A percentile compares a stretch with the other conserved stretches of the same genome.
These are phyloP conservation scores for Toxostoma redivivum DNA, from an alignment of 2,113 vertebrate species.

Conservation along the genomic window DNA sequence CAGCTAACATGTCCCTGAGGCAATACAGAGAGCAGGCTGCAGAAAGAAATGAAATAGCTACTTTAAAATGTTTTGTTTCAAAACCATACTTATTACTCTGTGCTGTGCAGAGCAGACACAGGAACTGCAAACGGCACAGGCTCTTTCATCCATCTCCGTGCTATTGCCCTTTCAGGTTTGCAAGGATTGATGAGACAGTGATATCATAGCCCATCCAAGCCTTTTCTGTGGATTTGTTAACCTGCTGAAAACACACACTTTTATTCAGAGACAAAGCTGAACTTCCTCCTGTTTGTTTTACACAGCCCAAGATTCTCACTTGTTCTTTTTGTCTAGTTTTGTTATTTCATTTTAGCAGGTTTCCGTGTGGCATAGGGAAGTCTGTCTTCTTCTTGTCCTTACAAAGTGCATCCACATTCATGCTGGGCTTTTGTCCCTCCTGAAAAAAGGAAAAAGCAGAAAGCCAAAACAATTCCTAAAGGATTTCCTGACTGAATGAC, in stretches of 20 bases:
- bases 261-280: not conserved
- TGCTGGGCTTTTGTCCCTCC: not conserved
- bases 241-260: not conserved
- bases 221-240: not conserved
- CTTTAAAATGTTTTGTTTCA: slow-evolving; percentile 24
- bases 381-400: not conserved
- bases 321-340: not conserved
- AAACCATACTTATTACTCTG: not conserved
- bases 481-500: not conserved
- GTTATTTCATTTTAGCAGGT: not conserved
- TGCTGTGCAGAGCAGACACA: not conserved
- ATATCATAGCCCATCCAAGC: not conserved
- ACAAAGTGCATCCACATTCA: not conserved
- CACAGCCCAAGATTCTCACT: not conserved
- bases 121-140: not conserved
- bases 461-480: not conserved
- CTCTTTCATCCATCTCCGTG: not conserved
- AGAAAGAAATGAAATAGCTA: slow-evolving; percentile 4
- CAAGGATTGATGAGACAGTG: not conserved
- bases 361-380: not conserved
- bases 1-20: not conserved
- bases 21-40: not conserved
- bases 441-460: not conserved
- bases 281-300: not conserved
- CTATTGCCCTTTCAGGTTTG: not conserved